Percentiles rank a stretch among this genome's conserved stretches.
phyloP scores from a whole-genome alignment of 2,797 vertebrate species.

The Melanotaenia pygmaea region DNA sequence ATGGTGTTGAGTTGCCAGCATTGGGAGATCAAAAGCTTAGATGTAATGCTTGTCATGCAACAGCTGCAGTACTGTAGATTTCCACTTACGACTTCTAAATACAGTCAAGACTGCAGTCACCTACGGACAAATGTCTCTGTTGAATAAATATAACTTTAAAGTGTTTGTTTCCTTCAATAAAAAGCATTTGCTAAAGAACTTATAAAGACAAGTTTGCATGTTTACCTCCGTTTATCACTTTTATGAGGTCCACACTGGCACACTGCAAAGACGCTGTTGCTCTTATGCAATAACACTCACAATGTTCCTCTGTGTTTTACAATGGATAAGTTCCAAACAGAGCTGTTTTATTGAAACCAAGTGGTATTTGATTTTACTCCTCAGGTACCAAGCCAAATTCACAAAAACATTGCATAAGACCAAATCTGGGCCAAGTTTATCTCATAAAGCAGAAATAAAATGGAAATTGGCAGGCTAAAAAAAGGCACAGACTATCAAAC shows the following conservation, averaged over 20 bases:
- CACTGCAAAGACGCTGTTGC: conserved; percentile 43
- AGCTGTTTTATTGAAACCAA: conserved; percentile 52
- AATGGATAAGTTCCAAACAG: conserved; percentile 54
- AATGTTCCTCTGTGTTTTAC: conserved; percentile 58
- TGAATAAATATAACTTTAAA: conserved; percentile 3
- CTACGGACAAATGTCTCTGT: conserved; percentile 3
- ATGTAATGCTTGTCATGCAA: conserved; percentile 63
- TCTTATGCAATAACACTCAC: conserved; percentile 52
- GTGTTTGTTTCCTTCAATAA: conserved; percentile 20
- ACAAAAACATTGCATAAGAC: conserved; percentile 65
- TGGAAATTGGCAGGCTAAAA: background rate
- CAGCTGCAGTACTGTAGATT: conserved; percentile 61
- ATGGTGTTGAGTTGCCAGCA: conserved; percentile 52
- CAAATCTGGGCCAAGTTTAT: conserved; percentile 57
- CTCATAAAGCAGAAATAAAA: conserved; percentile 34
- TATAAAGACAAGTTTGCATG: conserved; percentile 27
- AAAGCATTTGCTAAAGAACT: conserved; percentile 28
- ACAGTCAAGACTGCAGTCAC: conserved; percentile 16
- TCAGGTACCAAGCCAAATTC: conserved; percentile 51
- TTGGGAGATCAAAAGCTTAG: conserved; percentile 64
- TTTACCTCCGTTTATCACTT: conserved; percentile 43
- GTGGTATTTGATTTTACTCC: conserved; percentile 62
- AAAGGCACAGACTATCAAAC: conserved; percentile 26
- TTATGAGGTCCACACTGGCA: conserved; percentile 40
- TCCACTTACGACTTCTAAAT: conserved; percentile 45